phyloP scores from a whole-genome alignment of 1,140 invertebrate species.

The Apis florea region DNA sequence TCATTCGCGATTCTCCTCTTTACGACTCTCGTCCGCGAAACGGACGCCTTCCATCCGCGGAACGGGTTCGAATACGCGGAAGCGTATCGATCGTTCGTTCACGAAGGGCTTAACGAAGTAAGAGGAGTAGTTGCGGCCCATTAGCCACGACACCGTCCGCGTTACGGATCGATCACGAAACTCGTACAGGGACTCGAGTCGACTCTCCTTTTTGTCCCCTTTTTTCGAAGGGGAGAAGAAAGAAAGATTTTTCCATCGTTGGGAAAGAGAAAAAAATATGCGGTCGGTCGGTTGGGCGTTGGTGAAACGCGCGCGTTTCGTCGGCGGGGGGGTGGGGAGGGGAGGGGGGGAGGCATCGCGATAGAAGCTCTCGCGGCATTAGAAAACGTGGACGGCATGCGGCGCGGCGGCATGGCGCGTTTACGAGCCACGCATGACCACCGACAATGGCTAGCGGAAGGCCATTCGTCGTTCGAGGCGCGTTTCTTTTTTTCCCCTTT shows the following conservation, averaged over 20 bases:
- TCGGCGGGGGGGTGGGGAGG: too few species aligned
- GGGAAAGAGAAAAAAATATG: not conserved
- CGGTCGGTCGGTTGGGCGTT: not conserved
- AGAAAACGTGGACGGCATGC: slow-evolving; percentile 53
- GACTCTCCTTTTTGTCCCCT: not conserved
- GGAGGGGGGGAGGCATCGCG: not conserved
- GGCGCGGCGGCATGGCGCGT: slow-evolving; percentile 42
- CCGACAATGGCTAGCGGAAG: slow-evolving; percentile 64
- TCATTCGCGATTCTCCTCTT: slow-evolving; percentile 53
- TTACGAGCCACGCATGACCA: slow-evolving; percentile 67
- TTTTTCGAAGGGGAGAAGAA: not conserved
- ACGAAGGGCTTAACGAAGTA: slow-evolving; percentile 63
- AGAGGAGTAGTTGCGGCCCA: slow-evolving; percentile 41
- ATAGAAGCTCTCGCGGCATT: slow-evolving; percentile 43
- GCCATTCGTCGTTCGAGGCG: slow-evolving; percentile 58
- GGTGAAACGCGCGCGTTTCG: slow-evolving; percentile 1
- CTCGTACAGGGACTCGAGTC: slow-evolving; percentile 10
- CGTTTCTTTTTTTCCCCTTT: slow-evolving; percentile 54
- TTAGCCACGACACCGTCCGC: slow-evolving; percentile 59
- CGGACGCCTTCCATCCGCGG: slow-evolving; percentile 5
- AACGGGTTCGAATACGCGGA: slow-evolving; percentile 65
- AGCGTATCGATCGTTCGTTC: slow-evolving; percentile 64
- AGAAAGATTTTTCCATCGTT: not conserved
- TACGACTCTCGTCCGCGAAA: slow-evolving; percentile 52
- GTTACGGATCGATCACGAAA: not conserved